These are phyloP conservation scores for Phoebastria nigripes DNA, from an alignment of 2,797 vertebrate species.

Conservation along the genomic window DNA sequence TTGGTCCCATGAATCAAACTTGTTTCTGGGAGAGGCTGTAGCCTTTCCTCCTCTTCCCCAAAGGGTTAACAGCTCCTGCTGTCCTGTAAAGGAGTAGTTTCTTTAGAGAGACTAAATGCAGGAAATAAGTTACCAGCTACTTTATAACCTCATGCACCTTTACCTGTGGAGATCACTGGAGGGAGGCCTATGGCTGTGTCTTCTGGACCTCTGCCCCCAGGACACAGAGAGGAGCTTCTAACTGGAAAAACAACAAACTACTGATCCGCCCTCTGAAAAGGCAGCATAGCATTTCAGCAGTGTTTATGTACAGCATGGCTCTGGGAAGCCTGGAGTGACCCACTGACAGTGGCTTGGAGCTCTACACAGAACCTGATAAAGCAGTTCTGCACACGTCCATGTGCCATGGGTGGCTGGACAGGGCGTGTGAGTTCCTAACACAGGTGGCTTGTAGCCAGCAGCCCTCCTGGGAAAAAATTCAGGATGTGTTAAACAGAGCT, in stretches of 20 bases:
- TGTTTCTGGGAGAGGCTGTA: background rate
- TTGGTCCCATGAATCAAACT: background rate
- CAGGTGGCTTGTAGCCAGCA: background rate
- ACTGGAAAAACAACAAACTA: background rate
- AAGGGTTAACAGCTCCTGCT: background rate
- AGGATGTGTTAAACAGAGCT: background rate
- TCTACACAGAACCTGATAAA: background rate
- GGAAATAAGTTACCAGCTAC: background rate
- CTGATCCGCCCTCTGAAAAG: background rate
- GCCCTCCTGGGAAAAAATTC: background rate
- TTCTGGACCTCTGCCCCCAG: background rate
- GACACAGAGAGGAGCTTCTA: background rate
- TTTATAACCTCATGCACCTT: background rate
- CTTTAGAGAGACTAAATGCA: background rate
- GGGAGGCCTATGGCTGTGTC: background rate
- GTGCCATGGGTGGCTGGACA: background rate
- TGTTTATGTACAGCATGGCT: background rate
- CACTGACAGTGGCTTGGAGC: background rate
- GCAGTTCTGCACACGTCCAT: background rate
- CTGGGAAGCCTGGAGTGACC: background rate
- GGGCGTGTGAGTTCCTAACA: accelerated
- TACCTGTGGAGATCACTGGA: background rate
- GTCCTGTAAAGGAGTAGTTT: background rate
- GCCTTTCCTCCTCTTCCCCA: background rate
- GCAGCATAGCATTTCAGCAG: background rate